Base-by-base conservation (phyloP, 2,888 invertebrate species). In the Habrosyne pyritoides region DNA sequence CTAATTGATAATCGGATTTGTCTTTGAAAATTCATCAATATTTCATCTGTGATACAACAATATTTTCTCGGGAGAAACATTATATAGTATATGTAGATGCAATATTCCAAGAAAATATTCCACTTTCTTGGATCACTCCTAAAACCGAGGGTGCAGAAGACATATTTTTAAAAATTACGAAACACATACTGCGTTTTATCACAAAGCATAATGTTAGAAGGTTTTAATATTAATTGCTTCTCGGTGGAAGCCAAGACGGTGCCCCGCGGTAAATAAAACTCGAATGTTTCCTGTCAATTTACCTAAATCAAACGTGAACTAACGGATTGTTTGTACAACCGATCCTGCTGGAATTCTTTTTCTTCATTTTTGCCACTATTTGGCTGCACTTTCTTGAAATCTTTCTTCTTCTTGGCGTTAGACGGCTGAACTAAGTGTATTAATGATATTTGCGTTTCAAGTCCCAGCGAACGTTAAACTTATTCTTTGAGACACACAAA, bases 151-250 rank as follows among this genome's bases (percentile, higher is more conserved):
- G n/a, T n/a, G n/a, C n/a, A n/a, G n/a, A n/a, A n/a, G n/a, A n/a
- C n/a, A n/a, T n/a, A 66, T 49, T 60, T 10, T 24, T 10, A 26
- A 4, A 22, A 48, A 21, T 53, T 21, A 26, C 3, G 14, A 6
- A 52, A 49, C 58, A 42, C 54, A 50, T 71, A 60, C 70, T 47
- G 8, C 47, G 47, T 67, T 64, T 28, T 54, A 24, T 8, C 33
- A 5, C 30, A 53, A 28, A 36, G 42, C 64, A 71, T 52, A 14
- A 21, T 56, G 51, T 61, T 48, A 62, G 58, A 69, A 66, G 72
- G 68, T 72, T 80, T 78, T 73, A 79, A 73, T 75, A 77, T 79
- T 76, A 83, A 81, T 79, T 77, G 73, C 64, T 66, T 60, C 60
- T 66, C 57, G 67, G 67, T 60, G 53, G 56, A 58, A 66, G 74